A percentile compares a stretch with the other conserved stretches of the same genome.
Conservation (phyloP, 1,140 invertebrate species). For the Hermetia illucens region DNA sequence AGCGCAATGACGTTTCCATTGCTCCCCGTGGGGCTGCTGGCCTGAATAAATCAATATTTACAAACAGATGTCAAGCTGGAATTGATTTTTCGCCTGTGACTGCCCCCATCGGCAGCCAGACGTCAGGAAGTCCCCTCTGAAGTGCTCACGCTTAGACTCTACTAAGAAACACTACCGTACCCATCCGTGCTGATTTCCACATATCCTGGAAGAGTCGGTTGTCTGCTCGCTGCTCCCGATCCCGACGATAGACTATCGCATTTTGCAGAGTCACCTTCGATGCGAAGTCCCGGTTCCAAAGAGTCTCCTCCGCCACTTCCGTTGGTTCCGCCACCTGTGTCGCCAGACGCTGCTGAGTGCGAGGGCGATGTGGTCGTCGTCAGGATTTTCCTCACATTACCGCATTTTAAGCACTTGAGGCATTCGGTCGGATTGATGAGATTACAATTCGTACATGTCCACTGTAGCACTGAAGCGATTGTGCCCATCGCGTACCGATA, state of each 20-base stretch:
- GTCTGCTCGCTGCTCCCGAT: slow-evolving; percentile 7
- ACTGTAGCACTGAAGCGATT: slow-evolving; percentile 78
- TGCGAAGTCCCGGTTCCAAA: slow-evolving; percentile 2
- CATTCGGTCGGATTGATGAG: slow-evolving; percentile 74
- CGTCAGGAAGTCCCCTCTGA: too few species aligned
- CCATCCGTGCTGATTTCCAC: slow-evolving; percentile 6
- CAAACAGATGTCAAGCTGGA: slow-evolving; percentile 3
- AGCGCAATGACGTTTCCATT: too few species aligned
- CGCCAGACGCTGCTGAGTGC: too few species aligned
- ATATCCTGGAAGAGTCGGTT: slow-evolving; percentile 4
- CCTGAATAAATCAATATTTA: slow-evolving; percentile 5
- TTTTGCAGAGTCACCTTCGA: slow-evolving; percentile 9
- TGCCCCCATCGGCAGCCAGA: too few species aligned
- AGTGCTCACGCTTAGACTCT: too few species aligned
- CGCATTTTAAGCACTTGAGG: slow-evolving; percentile 65
- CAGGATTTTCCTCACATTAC: slow-evolving; percentile 37
- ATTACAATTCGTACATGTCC: slow-evolving; percentile 73
- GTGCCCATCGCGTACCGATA: slow-evolving; percentile 49
- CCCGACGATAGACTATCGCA: slow-evolving; percentile 25
- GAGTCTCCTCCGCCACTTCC: neutral
- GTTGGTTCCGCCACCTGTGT: slow-evolving; percentile 1
- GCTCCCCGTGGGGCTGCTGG: neutral
- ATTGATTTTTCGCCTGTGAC: slow-evolving; percentile 5
- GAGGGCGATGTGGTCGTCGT: slow-evolving; percentile 14
- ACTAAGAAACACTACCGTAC: too few species aligned